Evolutionary conservation across 2,113 vertebrate species (phyloP), one percentile per base, ranked within the genome.

Genomic region (Apodemus speciosus): DNA sequence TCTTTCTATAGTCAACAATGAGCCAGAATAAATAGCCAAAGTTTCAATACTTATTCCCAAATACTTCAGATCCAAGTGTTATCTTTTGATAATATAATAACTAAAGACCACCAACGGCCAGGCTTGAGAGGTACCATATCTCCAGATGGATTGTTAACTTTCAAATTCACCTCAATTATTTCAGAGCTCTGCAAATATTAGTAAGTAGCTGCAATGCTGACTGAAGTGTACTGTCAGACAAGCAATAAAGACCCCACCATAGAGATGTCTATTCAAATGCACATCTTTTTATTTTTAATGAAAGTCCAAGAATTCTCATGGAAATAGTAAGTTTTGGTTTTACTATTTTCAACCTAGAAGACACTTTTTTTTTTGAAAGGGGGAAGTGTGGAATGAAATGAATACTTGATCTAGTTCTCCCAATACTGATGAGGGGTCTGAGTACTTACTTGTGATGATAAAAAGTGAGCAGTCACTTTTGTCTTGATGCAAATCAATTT

Each of bases 381-480:
- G 25, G 13, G 56, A 49, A 88, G 23, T 93, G 9, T 10, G 18
- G 58, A 95, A 87, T 56, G 80, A 94, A 95, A 96, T 80, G 68
- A 88, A 38, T 27, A 72, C 21, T 88, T 93, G 62, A 88, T 92
- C 46, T 91, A 66, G 87, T 81, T 95, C 51, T 84, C 35, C 68
- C 71, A 69, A 15, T 92, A 91, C 32, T 35, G 32, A 21, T 30
- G 38, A 25, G 35, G 93, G 62, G 91, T 90, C 13, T 68, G 27
- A 94, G 35, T 88, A 18, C 35, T 95, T 95, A 64, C 71, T 68
- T 32, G 18, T 75, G 56, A 76, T 43, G 94, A 64, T 92, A 77
- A 95, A 95, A n/a, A 89, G 80, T 85, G 85, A 93, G 53, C 27
- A 46, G 66, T 96, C 51, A 88, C 71, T 96, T 93, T 92, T 3